phyloP scores from a whole-genome alignment of 2,113 vertebrate species.

The Cryptotis parvus region DNA sequence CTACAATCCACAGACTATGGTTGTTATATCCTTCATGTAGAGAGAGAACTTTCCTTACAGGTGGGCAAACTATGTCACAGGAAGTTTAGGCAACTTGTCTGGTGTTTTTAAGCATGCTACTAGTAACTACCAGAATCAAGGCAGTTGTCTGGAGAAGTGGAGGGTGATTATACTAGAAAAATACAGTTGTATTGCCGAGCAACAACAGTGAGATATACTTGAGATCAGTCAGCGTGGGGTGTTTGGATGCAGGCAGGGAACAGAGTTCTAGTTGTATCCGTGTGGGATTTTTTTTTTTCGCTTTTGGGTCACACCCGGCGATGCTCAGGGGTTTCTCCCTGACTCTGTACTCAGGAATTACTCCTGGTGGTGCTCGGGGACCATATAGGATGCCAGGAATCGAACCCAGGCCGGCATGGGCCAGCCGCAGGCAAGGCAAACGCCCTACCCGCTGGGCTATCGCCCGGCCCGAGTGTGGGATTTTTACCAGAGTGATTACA shows the following conservation, averaged over 20 bases:
- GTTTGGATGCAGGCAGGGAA: neutral
- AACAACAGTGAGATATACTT: neutral
- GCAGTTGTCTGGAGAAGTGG: neutral
- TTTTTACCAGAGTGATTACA: neutral
- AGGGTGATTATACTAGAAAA: neutral
- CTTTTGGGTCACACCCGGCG: too few species aligned
- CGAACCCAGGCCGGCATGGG: too few species aligned
- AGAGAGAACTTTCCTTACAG: neutral
- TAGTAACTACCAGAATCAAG: neutral
- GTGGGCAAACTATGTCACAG: neutral
- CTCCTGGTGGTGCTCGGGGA: too few species aligned
- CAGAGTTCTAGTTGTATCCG: neutral
- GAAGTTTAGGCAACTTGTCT: neutral
- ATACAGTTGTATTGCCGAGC: neutral
- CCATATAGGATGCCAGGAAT: too few species aligned
- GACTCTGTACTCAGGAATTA: too few species aligned
- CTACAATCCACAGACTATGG: neutral
- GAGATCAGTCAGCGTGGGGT: neutral
- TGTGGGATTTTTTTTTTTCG: too few species aligned
- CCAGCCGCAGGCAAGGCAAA: too few species aligned
- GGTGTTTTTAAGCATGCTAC: neutral
- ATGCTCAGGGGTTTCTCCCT: too few species aligned
- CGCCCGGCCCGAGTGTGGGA: neutral
- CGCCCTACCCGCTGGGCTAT: too few species aligned
- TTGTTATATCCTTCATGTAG: neutral